Evolutionary conservation across 2,888 invertebrate species (phyloP), one percentile per base, ranked within the genome.

Genomic region (Chloroclysta siterata): DNA sequence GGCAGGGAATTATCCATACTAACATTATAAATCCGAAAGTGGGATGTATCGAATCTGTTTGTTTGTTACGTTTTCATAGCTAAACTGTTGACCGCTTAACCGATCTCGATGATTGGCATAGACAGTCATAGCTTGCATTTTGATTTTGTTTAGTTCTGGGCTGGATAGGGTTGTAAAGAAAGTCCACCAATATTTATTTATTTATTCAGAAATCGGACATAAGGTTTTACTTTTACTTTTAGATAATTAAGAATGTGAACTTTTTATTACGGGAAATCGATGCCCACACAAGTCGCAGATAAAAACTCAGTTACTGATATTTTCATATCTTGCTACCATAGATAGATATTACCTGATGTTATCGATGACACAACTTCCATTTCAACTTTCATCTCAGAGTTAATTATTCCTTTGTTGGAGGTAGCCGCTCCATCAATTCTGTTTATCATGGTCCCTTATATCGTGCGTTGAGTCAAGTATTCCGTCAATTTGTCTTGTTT

Each of bases 401-500:
- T 90, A 91, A 91, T 90, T 90, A 87, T 86, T 87, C 88, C 83
- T 87, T 89, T 89, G 89, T 89, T 84, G 76, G 36, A 58, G 80
- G 73, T 76, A 72, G 81, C 78, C 77, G 79, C 78, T 89, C 86
- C 78, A 88, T 89, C 88, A 87, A 85, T 84, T 85, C 81, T 77
- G 87, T 85, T 89, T 89, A 90, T 91, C 91, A 90, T 82, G 83
- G 77, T 78, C 65, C 44, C 53, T 72, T 78, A 75, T 77, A 79
- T 77, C 44, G 51, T 81, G 68, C 73, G 77, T 77, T 74, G 70
- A 54, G 54, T 59, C 41, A 54, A 80, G 80, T 82, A 46, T 82
- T 82, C 79, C 83, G 84, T 87, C 85, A 85, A 87, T 89, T 85
- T 85, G 84, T 86, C 85, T 87, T 82, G 76, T 85, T 84, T 81